A percentile compares a stretch with the other conserved stretches of the same genome.
These are phyloP conservation scores for Heliconius ethilla DNA, from an alignment of 2,888 invertebrate species.

Conservation along the genomic window DNA sequence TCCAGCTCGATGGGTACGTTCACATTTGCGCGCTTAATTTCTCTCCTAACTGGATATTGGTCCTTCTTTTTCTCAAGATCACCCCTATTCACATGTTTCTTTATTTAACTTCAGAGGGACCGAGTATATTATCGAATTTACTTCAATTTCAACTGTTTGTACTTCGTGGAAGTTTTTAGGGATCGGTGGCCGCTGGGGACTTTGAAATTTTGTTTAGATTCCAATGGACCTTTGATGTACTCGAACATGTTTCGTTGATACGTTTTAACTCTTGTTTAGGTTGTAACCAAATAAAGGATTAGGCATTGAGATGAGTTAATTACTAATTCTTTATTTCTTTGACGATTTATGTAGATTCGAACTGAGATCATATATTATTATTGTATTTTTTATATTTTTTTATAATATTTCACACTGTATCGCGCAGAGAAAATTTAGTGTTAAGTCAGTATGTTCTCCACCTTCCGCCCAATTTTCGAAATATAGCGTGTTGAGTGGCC, in stretches of 20 bases:
- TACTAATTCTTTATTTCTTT: background rate
- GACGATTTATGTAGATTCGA: background rate
- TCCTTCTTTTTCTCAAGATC: slow-evolving; percentile 36
- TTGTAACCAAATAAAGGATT: background rate
- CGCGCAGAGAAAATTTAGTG: too few species aligned
- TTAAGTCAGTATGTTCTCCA: too few species aligned
- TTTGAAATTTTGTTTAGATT: slow-evolving; percentile 30
- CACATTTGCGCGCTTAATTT: slow-evolving; percentile 43
- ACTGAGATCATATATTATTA: too few species aligned
- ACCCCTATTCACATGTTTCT: slow-evolving; percentile 42
- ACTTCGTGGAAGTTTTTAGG: slow-evolving; percentile 35
- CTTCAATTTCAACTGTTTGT: slow-evolving; percentile 35
- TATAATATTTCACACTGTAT: too few species aligned
- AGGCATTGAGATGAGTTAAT: background rate
- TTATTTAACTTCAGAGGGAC: slow-evolving; percentile 42
- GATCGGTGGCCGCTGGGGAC: slow-evolving; percentile 18
- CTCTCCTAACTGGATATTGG: slow-evolving; percentile 39
- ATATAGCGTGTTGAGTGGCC: too few species aligned
- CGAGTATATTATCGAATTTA: slow-evolving; percentile 38
- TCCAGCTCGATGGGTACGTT: slow-evolving; percentile 39
- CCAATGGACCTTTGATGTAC: slow-evolving; percentile 21
- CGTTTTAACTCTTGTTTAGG: slow-evolving; percentile 7
- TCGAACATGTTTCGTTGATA: background rate
- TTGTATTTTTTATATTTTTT: too few species aligned
- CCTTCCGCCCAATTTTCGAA: too few species aligned